Conservation (phyloP, 2,797 vertebrate species). For the Acanthiza pusilla region DNA sequence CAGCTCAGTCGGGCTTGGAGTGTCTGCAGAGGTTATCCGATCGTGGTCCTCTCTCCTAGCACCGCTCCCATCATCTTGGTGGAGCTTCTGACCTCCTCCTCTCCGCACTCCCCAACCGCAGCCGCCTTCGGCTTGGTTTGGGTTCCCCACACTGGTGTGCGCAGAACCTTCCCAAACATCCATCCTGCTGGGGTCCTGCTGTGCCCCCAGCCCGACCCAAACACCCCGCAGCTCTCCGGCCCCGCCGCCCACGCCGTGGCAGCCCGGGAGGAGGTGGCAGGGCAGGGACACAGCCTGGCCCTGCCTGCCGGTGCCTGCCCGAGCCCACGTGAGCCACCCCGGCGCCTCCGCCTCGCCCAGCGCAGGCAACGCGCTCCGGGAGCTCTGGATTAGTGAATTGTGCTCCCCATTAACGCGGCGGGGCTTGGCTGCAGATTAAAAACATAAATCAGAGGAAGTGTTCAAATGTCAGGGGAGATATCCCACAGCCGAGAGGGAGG, state of each 20-base stretch:
- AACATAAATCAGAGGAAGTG: not conserved
- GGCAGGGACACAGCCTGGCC: not conserved
- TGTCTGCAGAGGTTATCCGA: not conserved
- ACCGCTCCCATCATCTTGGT: not conserved
- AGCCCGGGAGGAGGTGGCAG: not conserved
- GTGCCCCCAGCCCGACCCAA: not conserved
- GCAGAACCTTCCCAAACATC: rapidly evolving
- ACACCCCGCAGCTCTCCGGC: not conserved
- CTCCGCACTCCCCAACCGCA: not conserved
- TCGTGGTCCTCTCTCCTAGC: not conserved
- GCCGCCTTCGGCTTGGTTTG: rapidly evolving
- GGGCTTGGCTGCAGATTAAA: no score
- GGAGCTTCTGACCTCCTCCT: no score
- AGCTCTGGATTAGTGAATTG: rapidly evolving
- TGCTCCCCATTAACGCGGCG: rapidly evolving
- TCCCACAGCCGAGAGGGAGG: not conserved
- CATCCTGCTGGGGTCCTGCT: rapidly evolving
- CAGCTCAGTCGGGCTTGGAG: not conserved
- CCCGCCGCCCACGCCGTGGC: not conserved
- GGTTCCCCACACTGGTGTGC: rapidly evolving
- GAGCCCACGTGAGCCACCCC: rapidly evolving
- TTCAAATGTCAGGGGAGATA: not conserved
- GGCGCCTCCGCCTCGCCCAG: not conserved
- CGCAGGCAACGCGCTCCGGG: not conserved
- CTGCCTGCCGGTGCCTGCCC: not conserved